Percentiles rank a stretch among this genome's conserved stretches.
Evolutionary conservation across 2,113 vertebrate species (phyloP).

Genomic region (Riparia riparia): DNA sequence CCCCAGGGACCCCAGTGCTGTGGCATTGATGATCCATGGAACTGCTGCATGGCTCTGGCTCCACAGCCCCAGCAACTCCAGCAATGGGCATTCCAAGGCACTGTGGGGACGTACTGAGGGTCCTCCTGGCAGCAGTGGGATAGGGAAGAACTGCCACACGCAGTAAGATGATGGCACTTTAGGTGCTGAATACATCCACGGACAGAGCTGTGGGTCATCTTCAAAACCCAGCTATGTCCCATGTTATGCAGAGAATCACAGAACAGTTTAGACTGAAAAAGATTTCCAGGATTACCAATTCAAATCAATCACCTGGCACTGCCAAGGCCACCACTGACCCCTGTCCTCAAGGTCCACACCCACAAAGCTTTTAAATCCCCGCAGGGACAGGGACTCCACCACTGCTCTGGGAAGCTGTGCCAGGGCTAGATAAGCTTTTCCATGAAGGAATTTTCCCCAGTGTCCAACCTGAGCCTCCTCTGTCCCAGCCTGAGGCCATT

Average conservation of each 20-base stretch:
- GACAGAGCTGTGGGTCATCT: not conserved
- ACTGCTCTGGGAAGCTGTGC: rapidly evolving
- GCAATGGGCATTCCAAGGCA: not conserved
- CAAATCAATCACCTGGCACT: not conserved
- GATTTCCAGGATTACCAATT: too few relatives aligned
- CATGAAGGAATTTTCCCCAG: rapidly evolving
- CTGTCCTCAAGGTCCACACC: rapidly evolving
- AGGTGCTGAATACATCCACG: rapidly evolving
- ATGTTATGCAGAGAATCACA: rapidly evolving
- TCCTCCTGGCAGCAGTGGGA: rapidly evolving
- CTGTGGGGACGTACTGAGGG: not conserved
- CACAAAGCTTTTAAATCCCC: rapidly evolving
- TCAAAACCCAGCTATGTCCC: not conserved
- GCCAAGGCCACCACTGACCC: not conserved
- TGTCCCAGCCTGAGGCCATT: rapidly evolving
- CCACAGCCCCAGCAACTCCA: not conserved
- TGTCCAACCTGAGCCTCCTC: rapidly evolving
- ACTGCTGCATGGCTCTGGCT: rapidly evolving
- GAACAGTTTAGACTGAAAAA: not conserved
- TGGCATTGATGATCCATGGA: rapidly evolving
- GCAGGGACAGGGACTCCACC: rapidly evolving
- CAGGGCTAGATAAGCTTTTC: rapidly evolving
- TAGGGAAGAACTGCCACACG: not conserved
- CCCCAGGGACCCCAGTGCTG: not conserved
- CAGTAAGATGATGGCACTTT: not conserved